These are phyloP conservation scores for Crepidodera aurea DNA, from an alignment of 2,888 invertebrate species.

Conservation along the genomic window DNA sequence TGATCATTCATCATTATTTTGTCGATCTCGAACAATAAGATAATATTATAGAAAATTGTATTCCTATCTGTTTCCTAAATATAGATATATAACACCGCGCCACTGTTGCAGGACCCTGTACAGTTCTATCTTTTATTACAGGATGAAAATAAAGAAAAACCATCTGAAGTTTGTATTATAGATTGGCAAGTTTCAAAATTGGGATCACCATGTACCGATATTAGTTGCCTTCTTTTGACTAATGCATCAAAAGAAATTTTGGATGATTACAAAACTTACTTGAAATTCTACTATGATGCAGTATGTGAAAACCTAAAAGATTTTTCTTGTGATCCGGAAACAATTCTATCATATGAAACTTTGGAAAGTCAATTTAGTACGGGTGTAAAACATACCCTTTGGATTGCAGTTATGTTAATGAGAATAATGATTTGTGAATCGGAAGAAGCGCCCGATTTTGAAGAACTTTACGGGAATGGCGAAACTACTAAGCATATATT, in stretches of 20 bases:
- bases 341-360: slow-evolving; percentile 37
- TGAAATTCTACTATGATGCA: slow-evolving; percentile 45
- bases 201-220: slow-evolving; percentile 44
- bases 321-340: slow-evolving; percentile 44
- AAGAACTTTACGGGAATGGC: neutral
- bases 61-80: too few species aligned
- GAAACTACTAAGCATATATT: neutral
- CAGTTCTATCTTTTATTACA: slow-evolving; percentile 23
- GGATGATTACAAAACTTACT: slow-evolving; percentile 41
- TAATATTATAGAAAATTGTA: too few species aligned
- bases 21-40: too few species aligned
- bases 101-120: too few species aligned
- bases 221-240: slow-evolving; percentile 47
- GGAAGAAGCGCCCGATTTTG: slow-evolving; percentile 23
- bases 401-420: slow-evolving; percentile 16
- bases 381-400: slow-evolving; percentile 16
- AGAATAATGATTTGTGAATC: slow-evolving; percentile 24
- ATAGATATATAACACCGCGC: too few species aligned
- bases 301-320: slow-evolving; percentile 39
- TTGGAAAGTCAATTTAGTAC: slow-evolving; percentile 27
- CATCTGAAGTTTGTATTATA: slow-evolving; percentile 43
- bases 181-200: slow-evolving; percentile 49
- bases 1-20: too few species aligned
- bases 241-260: slow-evolving; percentile 41
- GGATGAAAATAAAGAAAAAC: slow-evolving; percentile 34